These are phyloP conservation scores for Saccopteryx bilineata DNA, from an alignment of 2,113 vertebrate genomes.

Conservation along the genomic window DNA sequence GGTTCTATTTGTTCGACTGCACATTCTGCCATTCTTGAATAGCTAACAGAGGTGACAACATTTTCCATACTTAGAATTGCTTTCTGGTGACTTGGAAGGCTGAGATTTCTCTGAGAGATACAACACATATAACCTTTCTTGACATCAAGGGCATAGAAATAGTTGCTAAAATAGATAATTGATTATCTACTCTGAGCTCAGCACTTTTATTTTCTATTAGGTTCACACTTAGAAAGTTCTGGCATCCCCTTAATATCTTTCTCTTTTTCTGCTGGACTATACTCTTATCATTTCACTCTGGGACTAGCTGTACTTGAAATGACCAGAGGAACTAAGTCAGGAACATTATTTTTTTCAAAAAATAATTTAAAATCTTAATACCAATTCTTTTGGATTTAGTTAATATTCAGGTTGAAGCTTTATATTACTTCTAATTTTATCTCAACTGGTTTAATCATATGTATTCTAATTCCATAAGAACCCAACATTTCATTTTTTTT, in stretches of 20 bases:
- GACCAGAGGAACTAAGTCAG: not conserved
- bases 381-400: constrained; percentile 56
- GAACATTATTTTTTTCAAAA: not conserved
- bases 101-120: constrained; percentile 41
- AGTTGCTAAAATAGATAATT: constrained; percentile 56
- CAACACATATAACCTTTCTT: not conserved
- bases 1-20: constrained; percentile 51
- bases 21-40: not conserved
- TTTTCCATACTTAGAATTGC: constrained; percentile 44
- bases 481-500: constrained; percentile 70
- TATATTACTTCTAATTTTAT: constrained; percentile 68
- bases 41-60: not conserved
- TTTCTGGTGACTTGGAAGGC: constrained; percentile 10
- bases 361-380: constrained; percentile 59
- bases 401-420: constrained; percentile 59
- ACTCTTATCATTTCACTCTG: not conserved
- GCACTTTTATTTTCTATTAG: constrained; percentile 33
- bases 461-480: constrained; percentile 60
- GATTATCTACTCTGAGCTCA: constrained; percentile 30
- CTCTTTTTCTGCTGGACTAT: constrained; percentile 10
- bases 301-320: not conserved
- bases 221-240: constrained; percentile 34
- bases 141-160: constrained; percentile 58
- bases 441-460: not conserved
- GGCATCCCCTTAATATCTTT: constrained; percentile 4